Evolutionary conservation across 2,888 invertebrate species (phyloP), one percentile per base, ranked within the genome.

Genomic region (Odontocerum albicorne): DNA sequence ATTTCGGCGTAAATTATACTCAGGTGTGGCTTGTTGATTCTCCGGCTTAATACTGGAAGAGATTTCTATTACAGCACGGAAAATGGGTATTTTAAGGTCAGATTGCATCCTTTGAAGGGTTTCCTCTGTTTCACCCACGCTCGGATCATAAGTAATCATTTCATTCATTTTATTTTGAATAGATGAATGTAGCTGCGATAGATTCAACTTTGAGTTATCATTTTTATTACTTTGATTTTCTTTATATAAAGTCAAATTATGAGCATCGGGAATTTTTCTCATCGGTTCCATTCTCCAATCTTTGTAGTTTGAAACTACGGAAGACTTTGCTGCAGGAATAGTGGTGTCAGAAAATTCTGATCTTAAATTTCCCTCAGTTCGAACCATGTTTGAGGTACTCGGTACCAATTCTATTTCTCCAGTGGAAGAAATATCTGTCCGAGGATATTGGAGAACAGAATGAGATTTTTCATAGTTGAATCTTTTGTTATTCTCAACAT

Each of bases 211-310:
- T n/a, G n/a, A n/a, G n/a, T n/a, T 54, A 22, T 56, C 31, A 15
- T 59, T 50, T 13, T 35, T 31, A 32, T 56, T 49, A 42, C 16
- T 44, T 13, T 45, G 52, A 33, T 38, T 46, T 2, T 38, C 44
- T 22, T 43, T 55, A 20, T 55, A 49, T 17, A 40, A 4, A 8
- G 55, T 44, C 21, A 40, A 49, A 22, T 38, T 53, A 39, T 51
- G 40, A 6, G 43, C 10, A 47, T 57, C 54, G 3, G 4, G 47
- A 33, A 42, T 52, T 21, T 55, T 55, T 27, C 36, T 49, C 21
- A 39, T 51, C 12, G 40, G 7, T 22, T 58, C 54, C 27, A 47
- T 35, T 36, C 51, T 49, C 60, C 57, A 59, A 40, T 59, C 59
- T 6, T 44, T 55, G 21, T 49, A 55, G 22, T 21, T 49, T 16